A percentile compares a stretch with the other conserved stretches of the same genome.
Evolutionary conservation across 2,888 invertebrate species (phyloP).

Genomic region (Allolobophora icterica): DNA sequence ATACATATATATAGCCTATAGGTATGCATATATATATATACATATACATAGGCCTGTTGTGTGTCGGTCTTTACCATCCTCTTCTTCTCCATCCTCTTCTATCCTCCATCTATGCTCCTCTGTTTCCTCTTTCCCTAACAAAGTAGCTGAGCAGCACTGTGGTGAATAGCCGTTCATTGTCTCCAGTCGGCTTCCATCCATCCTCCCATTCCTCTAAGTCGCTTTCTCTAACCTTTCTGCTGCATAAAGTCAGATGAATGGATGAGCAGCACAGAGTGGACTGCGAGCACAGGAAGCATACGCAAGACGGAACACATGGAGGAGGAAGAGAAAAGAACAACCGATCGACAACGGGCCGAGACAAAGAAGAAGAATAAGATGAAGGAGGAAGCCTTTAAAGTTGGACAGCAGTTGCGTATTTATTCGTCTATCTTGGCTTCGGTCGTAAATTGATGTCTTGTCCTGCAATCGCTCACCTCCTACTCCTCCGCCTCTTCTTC

Average conservation of each 20-base stretch:
- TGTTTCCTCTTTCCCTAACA: neutral
- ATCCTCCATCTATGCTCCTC: too few species aligned
- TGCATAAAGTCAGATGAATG: neutral
- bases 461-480: neutral
- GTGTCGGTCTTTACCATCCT: too few species aligned
- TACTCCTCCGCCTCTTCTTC: too few species aligned
- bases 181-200: neutral
- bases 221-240: neutral
- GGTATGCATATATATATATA: too few species aligned
- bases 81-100: too few species aligned
- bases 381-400: neutral
- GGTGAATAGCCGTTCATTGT: neutral
- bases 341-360: neutral
- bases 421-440: neutral
- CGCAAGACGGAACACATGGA: neutral
- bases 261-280: neutral
- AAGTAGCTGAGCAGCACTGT: neutral
- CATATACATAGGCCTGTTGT: too few species aligned
- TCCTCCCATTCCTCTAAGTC: neutral
- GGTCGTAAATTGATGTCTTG: slow-evolving; percentile 3
- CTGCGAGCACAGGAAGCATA: neutral
- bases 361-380: slow-evolving; percentile 2
- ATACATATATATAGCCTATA: too few species aligned
- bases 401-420: slow-evolving; percentile 17
- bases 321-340: neutral